Evolutionary conservation across 2,797 vertebrate species (phyloP), one percentile per base, ranked within the genome.

Genomic region (Hemitrygon akajei): DNA sequence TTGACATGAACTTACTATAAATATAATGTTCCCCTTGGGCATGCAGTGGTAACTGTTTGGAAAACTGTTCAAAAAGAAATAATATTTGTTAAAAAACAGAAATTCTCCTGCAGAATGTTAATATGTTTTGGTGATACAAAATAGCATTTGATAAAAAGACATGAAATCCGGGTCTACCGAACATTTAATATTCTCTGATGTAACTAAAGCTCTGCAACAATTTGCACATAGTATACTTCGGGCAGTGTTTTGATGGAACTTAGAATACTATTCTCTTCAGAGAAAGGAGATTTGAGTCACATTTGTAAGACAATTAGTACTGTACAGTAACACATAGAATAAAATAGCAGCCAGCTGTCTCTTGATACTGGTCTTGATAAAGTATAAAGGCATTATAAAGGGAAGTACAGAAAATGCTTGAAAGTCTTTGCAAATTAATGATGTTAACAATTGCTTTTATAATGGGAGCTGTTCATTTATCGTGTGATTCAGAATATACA

Each of bases 121-220:
- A 76, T 93, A 18, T 18, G 40, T 10, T 30, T 93, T 75, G n/a
- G 69, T 93, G 91, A 76, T 56, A 58, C 47, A 75, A 73, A 73
- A 22, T 7, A 30, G 40, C 1, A 58, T 40, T 47, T 93, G 91
- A 93, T 76, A 58, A n/a, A 58, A 47, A 37, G 37, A 56, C 47
- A 20, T 76, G 47, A 47, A 40, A 93, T 30, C 16, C 93, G 71
- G 7, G 69, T 76, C 25, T 93, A 14, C 47, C 25, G 58, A 75
- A 76, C 71, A 10, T 40, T 75, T 93, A 73, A 76, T 93, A 93
- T 93, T 71, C 93, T 56, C 71, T 58, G 40, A 56, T 75, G 16
- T 56, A 18, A 16, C 56, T 93, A n/a, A 56, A 12, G 0, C 76
- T 93, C 75, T 40, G 91, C 20, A 12, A 37, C 71, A 76, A 30